Base-by-base conservation (phyloP, 2,888 invertebrate genomes). In the Malthinus flaveolus region DNA sequence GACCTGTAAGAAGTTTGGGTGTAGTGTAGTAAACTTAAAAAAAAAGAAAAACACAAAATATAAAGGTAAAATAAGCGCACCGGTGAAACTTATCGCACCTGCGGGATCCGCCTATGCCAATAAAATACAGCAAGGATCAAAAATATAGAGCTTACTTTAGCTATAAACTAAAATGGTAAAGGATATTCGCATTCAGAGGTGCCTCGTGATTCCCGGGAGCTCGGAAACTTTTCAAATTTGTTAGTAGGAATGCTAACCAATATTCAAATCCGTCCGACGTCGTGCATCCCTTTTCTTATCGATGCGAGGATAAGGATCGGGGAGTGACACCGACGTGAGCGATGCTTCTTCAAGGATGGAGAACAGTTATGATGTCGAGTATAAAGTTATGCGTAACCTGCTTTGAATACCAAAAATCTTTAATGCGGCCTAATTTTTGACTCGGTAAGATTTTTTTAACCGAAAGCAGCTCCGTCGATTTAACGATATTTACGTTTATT, bases 61-160 rank as follows among this genome's bases (percentile, higher is more conserved):
- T 37, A 54, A 59, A 59, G 57, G 42, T 57, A 37, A 57, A 57
- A 57, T 52, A 57, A 53, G 49, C 34, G 54, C 48, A 42, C 50
- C 51, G 52, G 44, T 53, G 33, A 61, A 69, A 72, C 66, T 75
- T 75, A 76, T 75, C 69, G 71, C 66, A 72, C 76, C 75, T 72
- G 59, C 64, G 75, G 72, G 76, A 74, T 62, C 65, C 65, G 59
- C 65, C 64, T 62, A 50, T 61, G 65, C 73, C 74, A 73, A 75
- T 76, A 76, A 76, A 76, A 74, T 73, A 73, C 71, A 69, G 68
- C 70, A 68, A 69, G 70, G 70, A 73, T 72, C 73, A 71, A 69
- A 73, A 74, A 74, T 74, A 73, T 72, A 73, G 71, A 67, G 69
- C 68, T 63, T 69, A 68, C 66, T 69, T 68, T 66, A 66, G 68